Conservation (phyloP, 2,888 invertebrate genomes). For the Tetanocera ferruginea region DNA sequence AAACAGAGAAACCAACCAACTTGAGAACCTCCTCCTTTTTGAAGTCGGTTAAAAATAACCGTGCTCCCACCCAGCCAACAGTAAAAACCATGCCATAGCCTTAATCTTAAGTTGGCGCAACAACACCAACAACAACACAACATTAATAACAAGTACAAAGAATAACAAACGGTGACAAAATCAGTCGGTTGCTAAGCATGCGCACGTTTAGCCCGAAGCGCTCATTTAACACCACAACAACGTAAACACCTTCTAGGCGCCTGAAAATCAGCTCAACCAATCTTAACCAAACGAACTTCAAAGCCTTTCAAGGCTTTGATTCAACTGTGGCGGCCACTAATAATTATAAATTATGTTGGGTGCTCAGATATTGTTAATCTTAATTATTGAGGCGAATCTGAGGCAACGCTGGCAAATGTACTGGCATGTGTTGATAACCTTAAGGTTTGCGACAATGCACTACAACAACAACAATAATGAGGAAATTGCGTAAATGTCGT, state of each 20-base stretch:
- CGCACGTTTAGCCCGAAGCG: constrained; percentile 7
- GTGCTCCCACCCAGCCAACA: neutral
- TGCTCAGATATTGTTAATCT: neutral
- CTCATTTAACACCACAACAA: constrained; percentile 20
- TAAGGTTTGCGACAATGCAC: neutral
- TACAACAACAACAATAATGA: neutral
- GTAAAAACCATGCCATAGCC: neutral
- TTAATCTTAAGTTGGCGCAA: constrained; percentile 1
- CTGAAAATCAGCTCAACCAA: constrained; percentile 11
- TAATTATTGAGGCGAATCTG: constrained; percentile 2
- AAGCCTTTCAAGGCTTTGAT: constrained; percentile 3
- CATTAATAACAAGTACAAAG: neutral
- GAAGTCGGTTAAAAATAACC: too few species aligned
- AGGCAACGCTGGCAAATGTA: neutral
- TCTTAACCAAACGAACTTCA: neutral
- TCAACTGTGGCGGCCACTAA: neutral
- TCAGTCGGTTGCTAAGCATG: constrained; percentile 6
- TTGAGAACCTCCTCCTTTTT: too few species aligned
- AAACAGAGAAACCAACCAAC: too few species aligned
- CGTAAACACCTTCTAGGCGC: constrained; percentile 30
- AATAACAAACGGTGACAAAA: constrained; percentile 3
- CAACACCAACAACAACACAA: neutral
- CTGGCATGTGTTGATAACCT: neutral
- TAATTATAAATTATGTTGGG: neutral
- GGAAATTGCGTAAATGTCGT: too few species aligned